Base-by-base conservation (phyloP, 2,113 vertebrate genomes). In the Acrocephalus kingi region DNA sequence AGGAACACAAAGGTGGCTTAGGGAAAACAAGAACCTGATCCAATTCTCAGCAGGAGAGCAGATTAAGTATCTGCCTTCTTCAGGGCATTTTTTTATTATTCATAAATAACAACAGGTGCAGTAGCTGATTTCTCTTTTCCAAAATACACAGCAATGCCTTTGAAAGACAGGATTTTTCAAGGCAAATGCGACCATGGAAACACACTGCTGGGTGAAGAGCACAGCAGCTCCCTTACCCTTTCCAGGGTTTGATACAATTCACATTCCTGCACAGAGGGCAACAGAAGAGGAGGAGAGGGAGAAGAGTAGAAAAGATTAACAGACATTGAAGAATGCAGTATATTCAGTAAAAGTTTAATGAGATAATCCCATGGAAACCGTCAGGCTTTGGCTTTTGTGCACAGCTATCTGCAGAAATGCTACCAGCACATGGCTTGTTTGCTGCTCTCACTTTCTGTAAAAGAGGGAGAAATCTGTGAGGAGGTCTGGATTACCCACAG, bases 151-250 rank as follows among this genome's bases (percentile, higher is more conserved):
- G 11, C 39, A 80, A 59, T 52, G 22, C 3, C 41, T 49, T 89
- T 79, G 63, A 87, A 81, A 84, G 37, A 69, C 0, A 0, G 16
- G 25, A 49, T 73, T 85, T 82, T 71, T 89, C 41, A 68, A 63
- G 33, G 33, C 1, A 0, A 85, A 56, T 1, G 4, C 0, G 0
- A 46, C 18, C 0, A 0, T 31, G 33, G 46, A 76, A 80, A 23
- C 56, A 64, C 8, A 4, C 22, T 37, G 9, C 12, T 6, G 6
- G 43, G 37, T 59, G 39, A 20, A 5, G 84, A 61, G 31, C 45
- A 41, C 43, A 75, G 66, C 52, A 87, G 4, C 11, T 78, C 48
- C 30, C 30, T 52, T 52, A 24, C 8, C 6, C 31, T 68, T 15
- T 2, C 19, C 0, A 0, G 8, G 9, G 11, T 69, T 84, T n/a